Evolutionary conservation across 53 echinoderm and acorn worm genomes (phyloP), one percentile per base, ranked within the genome.

Genomic region (Patiria pectinifera): DNA sequence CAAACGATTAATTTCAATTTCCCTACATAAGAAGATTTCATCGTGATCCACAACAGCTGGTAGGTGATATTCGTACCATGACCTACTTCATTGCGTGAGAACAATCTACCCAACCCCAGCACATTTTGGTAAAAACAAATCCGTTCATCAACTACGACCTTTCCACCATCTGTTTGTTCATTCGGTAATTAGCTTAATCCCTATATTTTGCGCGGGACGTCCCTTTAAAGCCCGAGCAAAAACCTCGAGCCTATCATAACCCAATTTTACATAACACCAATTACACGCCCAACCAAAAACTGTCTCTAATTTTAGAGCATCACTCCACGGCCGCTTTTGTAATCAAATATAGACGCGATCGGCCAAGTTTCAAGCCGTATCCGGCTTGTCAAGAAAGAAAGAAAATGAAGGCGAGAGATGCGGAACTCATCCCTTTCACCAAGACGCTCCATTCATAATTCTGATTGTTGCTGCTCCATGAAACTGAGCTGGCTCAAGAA

Each of bases 321-420:
- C 61, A 23, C n/a, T 19, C 74, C 45, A 21, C 14, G 46, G 6
- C 4, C 14, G 66, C 10, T 47, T 63, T 90, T 90, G 90, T 90
- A 26, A 8, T 90, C 80, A 89, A 90, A 90, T 90, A 90, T 90
- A 90, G 79, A 62, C 16, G 24, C 10, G 89, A 45, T 62, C 61
- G 66, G 23, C 21, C 60, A 80, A 44, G 69, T 90, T 87, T 43
- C 60, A 43, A 22, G 53, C 25, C 26, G 77, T 78, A 61, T 90
- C 90, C 90, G 90, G 90, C 63, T 81, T 49, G 74, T 46, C 25
- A 63, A 90, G 35, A 69, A 63, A 62, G 24, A 13, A 81, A 53
- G 53, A 53, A 35, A 80, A 90, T 46, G 69, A 44, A 90, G 69
- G 80, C 62, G 80, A 90, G 70, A 81, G 10, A 80, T 90, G 63